These are phyloP conservation scores for Thaumetopoea pityocampa DNA, from an alignment of 1,140 invertebrate genomes.

Conservation along the genomic window DNA sequence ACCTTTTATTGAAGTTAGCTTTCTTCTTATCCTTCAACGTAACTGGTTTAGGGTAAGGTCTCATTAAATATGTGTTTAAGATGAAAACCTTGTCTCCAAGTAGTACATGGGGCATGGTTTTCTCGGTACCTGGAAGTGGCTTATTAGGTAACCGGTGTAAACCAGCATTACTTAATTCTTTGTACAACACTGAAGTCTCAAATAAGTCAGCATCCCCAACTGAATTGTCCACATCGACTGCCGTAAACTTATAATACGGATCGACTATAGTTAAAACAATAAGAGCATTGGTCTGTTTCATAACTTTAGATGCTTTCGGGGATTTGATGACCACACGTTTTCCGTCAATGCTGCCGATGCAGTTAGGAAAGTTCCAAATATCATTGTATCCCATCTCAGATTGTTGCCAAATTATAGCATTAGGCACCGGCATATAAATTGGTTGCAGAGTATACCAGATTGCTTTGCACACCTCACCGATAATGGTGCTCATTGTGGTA, in stretches of 20 bases:
- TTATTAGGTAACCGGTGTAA: conserved; percentile 3
- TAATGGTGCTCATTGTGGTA: neutral
- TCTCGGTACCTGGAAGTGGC: conserved; percentile 4
- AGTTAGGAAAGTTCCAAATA: conserved; percentile 2
- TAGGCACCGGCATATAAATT: neutral
- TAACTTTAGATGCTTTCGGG: conserved; percentile 7
- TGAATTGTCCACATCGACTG: conserved; percentile 10
- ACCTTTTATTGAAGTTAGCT: conserved; percentile 8
- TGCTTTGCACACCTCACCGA: neutral
- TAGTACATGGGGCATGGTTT: conserved; percentile 8
- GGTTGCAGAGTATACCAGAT: conserved; percentile 1
- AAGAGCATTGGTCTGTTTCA: conserved; percentile 7
- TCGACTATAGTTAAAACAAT: conserved; percentile 12
- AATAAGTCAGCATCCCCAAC: conserved; percentile 10
- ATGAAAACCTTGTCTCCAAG: conserved; percentile 20
- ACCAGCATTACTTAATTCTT: neutral
- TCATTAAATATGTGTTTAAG: conserved; percentile 13
- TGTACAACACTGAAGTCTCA: conserved; percentile 1
- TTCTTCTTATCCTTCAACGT: conserved; percentile 3
- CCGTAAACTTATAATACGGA: conserved; percentile 13
- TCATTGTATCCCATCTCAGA: conserved; percentile 1
- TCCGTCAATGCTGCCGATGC: neutral
- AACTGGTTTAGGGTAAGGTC: conserved; percentile 10
- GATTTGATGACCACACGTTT: conserved; percentile 7
- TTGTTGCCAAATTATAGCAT: neutral